Conservation (phyloP, 2,113 vertebrate genomes). For the Odontesthes bonariensis region DNA sequence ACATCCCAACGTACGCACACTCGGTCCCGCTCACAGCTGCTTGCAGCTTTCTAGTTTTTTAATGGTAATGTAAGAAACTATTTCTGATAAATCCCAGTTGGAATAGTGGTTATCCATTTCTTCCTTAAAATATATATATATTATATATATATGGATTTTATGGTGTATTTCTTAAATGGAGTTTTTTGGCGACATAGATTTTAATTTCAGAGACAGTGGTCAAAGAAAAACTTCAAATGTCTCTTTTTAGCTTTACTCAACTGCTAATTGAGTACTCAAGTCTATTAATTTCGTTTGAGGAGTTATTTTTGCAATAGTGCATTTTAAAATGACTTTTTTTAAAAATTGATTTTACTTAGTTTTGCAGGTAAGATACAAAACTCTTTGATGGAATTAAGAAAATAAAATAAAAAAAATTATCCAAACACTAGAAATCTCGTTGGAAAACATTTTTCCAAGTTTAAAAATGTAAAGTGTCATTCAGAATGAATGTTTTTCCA, state of each 20-base stretch:
- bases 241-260: neutral
- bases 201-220: neutral
- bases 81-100: neutral
- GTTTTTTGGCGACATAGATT: neutral
- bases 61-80: conserved; percentile 2
- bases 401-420: rapidly evolving
- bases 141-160: neutral
- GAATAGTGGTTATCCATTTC: neutral
- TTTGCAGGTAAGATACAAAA: too few relatives aligned
- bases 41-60: too few relatives aligned
- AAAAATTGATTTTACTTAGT: neutral
- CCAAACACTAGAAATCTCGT: too few relatives aligned
- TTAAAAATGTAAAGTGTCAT: too few relatives aligned
- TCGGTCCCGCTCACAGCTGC: too few relatives aligned
- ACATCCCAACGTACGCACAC: too few relatives aligned
- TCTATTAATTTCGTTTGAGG: too few relatives aligned
- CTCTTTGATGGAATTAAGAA: too few relatives aligned
- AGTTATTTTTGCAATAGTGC: too few relatives aligned
- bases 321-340: neutral
- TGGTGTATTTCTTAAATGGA: neutral
- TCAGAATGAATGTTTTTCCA: too few relatives aligned
- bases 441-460: too few relatives aligned
- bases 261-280: too few relatives aligned
- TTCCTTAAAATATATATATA: neutral
- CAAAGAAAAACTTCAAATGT: neutral